Conservation (phyloP, 2,113 vertebrate genomes). For the Hypanus sabinus region DNA sequence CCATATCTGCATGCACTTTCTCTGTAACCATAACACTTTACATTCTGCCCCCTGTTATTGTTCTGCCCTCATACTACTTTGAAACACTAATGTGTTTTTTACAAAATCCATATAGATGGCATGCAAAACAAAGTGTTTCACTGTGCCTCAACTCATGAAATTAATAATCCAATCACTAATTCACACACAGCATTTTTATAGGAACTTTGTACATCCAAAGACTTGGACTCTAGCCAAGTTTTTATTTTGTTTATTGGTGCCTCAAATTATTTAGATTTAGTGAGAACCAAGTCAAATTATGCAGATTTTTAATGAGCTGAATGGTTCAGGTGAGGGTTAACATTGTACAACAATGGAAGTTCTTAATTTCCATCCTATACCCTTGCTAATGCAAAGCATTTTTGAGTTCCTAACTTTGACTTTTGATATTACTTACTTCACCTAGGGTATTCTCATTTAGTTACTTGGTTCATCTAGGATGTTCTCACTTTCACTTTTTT, state of each 20-base stretch:
- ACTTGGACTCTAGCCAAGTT: neutral
- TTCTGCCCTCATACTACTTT: too few species aligned
- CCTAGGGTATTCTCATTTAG: too few species aligned
- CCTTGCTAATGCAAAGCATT: neutral
- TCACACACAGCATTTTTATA: neutral
- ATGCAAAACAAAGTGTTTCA: too few species aligned
- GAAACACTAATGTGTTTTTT: too few species aligned
- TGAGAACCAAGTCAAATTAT: neutral
- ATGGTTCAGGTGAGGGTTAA: neutral
- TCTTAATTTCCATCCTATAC: neutral
- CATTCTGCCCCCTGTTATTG: too few species aligned
- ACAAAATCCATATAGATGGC: too few species aligned
- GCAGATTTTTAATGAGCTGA: neutral
- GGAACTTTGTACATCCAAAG: neutral
- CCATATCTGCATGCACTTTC: too few species aligned
- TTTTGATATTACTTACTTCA: neutral
- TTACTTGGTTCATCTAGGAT: neutral
- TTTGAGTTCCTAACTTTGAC: neutral
- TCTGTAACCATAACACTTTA: too few species aligned
- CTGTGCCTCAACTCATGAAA: too few species aligned
- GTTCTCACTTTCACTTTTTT: neutral
- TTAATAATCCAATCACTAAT: too few species aligned
- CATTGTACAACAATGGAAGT: neutral
- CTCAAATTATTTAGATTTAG: neutral
- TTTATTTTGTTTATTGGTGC: neutral